Base-by-base conservation (phyloP, 2,888 invertebrate species). In the Microctonus brassicae region DNA sequence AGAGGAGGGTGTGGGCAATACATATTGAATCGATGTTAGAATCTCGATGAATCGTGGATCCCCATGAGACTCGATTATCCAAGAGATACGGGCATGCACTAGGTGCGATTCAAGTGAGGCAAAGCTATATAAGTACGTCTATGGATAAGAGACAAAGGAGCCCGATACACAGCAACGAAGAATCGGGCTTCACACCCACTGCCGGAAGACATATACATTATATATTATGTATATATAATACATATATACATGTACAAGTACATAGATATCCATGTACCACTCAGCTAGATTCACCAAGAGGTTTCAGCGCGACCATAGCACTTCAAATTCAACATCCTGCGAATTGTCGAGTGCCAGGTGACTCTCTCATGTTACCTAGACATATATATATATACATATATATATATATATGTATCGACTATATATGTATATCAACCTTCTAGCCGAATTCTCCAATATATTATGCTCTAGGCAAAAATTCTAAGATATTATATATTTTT, bases 271-370 rank as follows among this genome's bases (percentile, higher is more conserved):
- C 53, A 52, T 29, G 22, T 22, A 53, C 61, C 60, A 57, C 60
- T 69, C 29, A 29, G 39, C 47, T 33, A 24, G 36, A 33, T 58
- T 57, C 34, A 60, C 22, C 61, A 47, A 60, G 53, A 52, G 67
- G 69, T 67, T 67, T 70, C 55, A 55, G 52, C 60, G 67, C 66
- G 69, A 72, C 64, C 29, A n/a, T n/a, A 29, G 29, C 66, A 72
- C 70, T 70, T 53, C 52, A 74, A 70, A 65, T 71, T 61, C 64
- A 62, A 72, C 33, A 72, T 73, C 76, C 64, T 73, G 75, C 73
- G 76, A 71, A 65, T 68, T 39, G 70, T 73, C 73, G 73, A 72
- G 74, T 72, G 67, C 72, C 76, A 77, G 74, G 73, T 72, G 75
- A 76, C 72, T 77, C 60, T 72, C 70, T 75, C 70, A 68, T 64